Percentiles rank a stretch among this genome's conserved stretches.
These are phyloP conservation scores for Sebastes hubbsi DNA, from an alignment of 2,797 vertebrate genomes.

Conservation along the genomic window DNA sequence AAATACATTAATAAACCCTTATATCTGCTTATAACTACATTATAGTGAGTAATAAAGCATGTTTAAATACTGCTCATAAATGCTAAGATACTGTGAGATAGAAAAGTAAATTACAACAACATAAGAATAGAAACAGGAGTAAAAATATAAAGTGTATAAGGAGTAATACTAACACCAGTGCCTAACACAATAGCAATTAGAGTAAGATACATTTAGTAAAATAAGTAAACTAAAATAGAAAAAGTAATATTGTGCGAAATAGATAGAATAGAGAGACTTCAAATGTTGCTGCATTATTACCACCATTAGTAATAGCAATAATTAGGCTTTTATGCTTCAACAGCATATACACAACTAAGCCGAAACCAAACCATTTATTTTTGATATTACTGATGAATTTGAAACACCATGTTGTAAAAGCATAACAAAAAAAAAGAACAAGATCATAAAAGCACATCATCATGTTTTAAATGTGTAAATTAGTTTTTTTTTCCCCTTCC, in stretches of 20 bases:
- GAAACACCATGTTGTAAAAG: neutral
- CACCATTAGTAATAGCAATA: neutral
- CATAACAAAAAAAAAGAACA: neutral
- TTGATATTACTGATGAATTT: neutral
- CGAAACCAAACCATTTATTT: neutral
- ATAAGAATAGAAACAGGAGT: no score
- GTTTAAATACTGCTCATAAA: neutral
- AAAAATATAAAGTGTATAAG: no score
- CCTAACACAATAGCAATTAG: neutral
- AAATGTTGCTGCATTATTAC: neutral
- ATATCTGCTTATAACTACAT: neutral
- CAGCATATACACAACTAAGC: neutral
- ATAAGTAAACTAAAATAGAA: neutral
- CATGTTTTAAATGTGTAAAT: neutral
- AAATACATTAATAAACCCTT: neutral
- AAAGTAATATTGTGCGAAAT: no score
- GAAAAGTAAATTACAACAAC: no score
- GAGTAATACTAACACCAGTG: neutral
- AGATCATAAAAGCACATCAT: neutral
- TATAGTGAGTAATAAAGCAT: neutral
- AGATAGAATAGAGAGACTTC: no score
- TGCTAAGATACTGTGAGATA: neutral
- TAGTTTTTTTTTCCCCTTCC: neutral
- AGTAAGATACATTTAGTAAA: neutral
- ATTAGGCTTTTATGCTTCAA: neutral